Conservation (phyloP, 2,888 invertebrate genomes). For the Chromoteleia sp. region DNA sequence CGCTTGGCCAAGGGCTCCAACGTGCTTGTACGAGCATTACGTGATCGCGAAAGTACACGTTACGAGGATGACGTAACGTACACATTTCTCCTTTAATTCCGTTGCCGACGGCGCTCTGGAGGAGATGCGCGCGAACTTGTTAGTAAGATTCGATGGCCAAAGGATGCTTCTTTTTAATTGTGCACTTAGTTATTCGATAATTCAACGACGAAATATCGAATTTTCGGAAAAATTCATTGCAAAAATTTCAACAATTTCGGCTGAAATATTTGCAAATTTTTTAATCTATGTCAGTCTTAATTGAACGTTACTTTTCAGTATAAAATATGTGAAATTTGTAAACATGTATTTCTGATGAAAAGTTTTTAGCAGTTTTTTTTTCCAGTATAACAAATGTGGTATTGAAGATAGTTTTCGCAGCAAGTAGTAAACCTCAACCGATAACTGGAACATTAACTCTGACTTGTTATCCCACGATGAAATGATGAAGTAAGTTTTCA, state of each 20-base stretch:
- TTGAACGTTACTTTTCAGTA: too few relatives aligned
- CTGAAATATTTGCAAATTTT: too few relatives aligned
- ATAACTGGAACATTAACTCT: slow-evolving; percentile 42
- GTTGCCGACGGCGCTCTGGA: slow-evolving; percentile 51
- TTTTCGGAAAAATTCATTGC: too few relatives aligned
- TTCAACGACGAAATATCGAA: too few relatives aligned
- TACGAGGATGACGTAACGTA: slow-evolving; percentile 53
- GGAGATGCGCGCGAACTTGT: slow-evolving; percentile 43
- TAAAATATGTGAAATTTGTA: too few relatives aligned
- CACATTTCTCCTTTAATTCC: slow-evolving; percentile 59
- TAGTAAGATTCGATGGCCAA: slow-evolving; percentile 68
- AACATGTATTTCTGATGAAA: neutral
- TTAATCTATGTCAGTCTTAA: too few relatives aligned
- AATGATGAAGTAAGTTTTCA: slow-evolving; percentile 24
- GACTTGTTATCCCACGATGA: slow-evolving; percentile 26
- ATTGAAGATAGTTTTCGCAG: slow-evolving; percentile 18
- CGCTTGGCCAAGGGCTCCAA: slow-evolving; percentile 51
- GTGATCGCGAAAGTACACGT: slow-evolving; percentile 63
- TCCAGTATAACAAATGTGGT: slow-evolving; percentile 2
- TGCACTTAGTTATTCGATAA: too few relatives aligned
- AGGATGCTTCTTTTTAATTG: slow-evolving; percentile 77
- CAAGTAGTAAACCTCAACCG: slow-evolving; percentile 48
- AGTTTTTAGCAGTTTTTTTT: neutral
- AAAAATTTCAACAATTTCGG: too few relatives aligned
- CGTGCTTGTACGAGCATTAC: slow-evolving; percentile 59